Conservation (phyloP, 2,888 invertebrate genomes). For the Sthenelais limicola region DNA sequence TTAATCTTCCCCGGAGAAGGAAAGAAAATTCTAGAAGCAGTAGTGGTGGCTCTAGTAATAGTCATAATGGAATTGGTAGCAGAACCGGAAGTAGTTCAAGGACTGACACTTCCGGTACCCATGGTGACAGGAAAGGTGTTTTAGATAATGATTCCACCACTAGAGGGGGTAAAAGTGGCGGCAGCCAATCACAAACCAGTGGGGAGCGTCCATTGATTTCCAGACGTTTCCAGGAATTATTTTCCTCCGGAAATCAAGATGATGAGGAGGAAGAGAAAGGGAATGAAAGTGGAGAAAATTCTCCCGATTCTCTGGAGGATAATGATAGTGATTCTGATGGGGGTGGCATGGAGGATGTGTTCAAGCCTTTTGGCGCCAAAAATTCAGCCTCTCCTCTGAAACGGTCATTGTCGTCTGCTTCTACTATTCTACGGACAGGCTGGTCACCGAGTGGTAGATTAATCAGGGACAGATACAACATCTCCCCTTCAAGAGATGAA, state of each 20-base stretch:
- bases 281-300: neutral
- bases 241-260: neutral
- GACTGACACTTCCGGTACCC: too few species aligned
- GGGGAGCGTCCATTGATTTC: slow-evolving; percentile 23
- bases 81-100: too few species aligned
- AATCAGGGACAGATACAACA: slow-evolving; percentile 21
- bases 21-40: too few species aligned
- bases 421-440: neutral
- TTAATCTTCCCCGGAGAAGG: too few species aligned
- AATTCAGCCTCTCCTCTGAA: neutral
- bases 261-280: neutral
- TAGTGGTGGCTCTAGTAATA: too few species aligned
- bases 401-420: slow-evolving; percentile 11
- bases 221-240: slow-evolving; percentile 15
- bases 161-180: too few species aligned
- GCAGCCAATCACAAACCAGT: too few species aligned
- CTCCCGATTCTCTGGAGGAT: slow-evolving; percentile 1
- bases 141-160: too few species aligned
- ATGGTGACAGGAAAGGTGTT: too few species aligned
- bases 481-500: neutral
- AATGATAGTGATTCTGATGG: neutral
- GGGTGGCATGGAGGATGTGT: neutral
- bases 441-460: slow-evolving; percentile 18
- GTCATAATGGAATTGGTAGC: too few species aligned
- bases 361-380: neutral